Conservation (phyloP, 1,140 invertebrate species). For the Doryteuthis pealeii region DNA sequence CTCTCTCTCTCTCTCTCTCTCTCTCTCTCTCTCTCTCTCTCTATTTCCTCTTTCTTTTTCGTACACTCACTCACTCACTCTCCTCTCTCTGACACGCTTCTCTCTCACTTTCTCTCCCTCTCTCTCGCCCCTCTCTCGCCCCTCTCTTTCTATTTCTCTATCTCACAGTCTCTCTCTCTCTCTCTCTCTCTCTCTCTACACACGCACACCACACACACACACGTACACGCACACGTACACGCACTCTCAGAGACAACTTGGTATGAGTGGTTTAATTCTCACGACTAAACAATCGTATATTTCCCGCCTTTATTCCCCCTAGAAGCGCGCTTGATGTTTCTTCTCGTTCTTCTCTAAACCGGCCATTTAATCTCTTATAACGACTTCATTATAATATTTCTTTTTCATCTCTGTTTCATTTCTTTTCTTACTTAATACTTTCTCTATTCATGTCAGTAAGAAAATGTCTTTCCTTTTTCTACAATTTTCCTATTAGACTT, state of each 20-base stretch:
- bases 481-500: too few species aligned
- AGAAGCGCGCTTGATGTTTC: background rate
- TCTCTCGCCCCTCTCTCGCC: background rate
- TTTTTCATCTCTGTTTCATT: background rate
- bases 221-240: background rate
- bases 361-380: constrained; percentile 11
- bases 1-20: constrained; percentile 23
- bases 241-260: too few species aligned
- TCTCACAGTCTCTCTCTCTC: background rate
- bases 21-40: constrained; percentile 19
- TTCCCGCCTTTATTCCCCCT: background rate
- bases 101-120: constrained; percentile 1
- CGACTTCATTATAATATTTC: constrained; percentile 1
- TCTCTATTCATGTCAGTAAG: too few species aligned
- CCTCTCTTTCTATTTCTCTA: constrained; percentile 15
- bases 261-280: too few species aligned
- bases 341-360: constrained; percentile 17
- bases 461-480: too few species aligned
- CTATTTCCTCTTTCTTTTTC: background rate
- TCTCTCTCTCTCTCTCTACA: background rate
- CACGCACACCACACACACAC: background rate
- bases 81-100: constrained; percentile 20
- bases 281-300: constrained; percentile 14
- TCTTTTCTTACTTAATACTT: too few species aligned
- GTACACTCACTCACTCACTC: constrained; percentile 6